These are phyloP conservation scores for Tuberolachnus salignus DNA, from an alignment of 2,888 invertebrate genomes.

Conservation along the genomic window DNA sequence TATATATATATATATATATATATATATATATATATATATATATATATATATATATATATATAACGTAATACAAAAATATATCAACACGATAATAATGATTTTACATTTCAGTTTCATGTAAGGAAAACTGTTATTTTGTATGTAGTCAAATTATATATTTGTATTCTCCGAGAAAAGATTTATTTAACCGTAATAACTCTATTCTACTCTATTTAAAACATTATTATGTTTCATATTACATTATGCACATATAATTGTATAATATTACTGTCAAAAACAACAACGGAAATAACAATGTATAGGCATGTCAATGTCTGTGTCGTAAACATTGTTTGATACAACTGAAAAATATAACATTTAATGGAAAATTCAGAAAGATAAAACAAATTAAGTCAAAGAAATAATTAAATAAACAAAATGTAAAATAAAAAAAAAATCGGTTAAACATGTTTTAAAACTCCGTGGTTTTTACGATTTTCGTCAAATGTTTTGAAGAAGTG, in stretches of 20 bases:
- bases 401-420: neutral
- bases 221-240: neutral
- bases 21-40: too few relatives aligned
- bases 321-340: neutral
- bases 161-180: neutral
- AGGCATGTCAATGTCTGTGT: neutral
- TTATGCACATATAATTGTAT: neutral
- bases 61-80: too few relatives aligned
- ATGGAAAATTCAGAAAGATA: neutral
- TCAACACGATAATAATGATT: too few relatives aligned
- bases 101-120: too few relatives aligned
- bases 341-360: neutral
- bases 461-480: too few relatives aligned
- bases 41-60: too few relatives aligned
- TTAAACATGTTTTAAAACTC: too few relatives aligned
- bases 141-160: too few relatives aligned
- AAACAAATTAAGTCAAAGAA: neutral
- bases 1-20: too few relatives aligned
- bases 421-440: too few relatives aligned
- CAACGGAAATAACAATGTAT: neutral
- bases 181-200: neutral
- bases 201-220: neutral
- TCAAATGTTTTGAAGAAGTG: too few relatives aligned
- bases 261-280: conserved; percentile 17
- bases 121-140: too few relatives aligned